Conservation (phyloP, 2,113 vertebrate genomes). For the Anoplopoma fimbria region DNA sequence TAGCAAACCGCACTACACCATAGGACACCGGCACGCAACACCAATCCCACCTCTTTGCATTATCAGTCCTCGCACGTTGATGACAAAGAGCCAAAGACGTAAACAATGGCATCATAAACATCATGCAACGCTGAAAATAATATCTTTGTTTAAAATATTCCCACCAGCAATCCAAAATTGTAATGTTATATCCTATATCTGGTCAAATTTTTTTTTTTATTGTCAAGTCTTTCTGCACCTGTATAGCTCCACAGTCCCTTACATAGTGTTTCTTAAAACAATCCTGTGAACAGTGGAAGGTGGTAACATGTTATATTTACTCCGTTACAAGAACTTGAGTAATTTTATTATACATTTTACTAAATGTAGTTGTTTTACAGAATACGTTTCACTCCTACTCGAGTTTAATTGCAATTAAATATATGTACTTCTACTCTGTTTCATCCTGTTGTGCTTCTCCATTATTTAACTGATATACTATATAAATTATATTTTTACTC, state of each 20-base stretch:
- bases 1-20: conserved; percentile 31
- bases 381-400: no score
- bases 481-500: neutral
- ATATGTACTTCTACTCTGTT: neutral
- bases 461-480: neutral
- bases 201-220: no score
- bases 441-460: neutral
- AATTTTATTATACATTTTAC: no score
- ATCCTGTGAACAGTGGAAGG: neutral
- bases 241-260: neutral
- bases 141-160: neutral
- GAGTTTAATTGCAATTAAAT: neutral
- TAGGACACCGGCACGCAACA: neutral
- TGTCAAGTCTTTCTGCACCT: neutral
- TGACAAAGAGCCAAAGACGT: conserved; percentile 16
- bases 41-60: conserved; percentile 44
- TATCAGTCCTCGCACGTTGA: conserved; percentile 36
- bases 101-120: conserved; percentile 11
- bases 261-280: conserved; percentile 2
- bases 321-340: no score
- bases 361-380: no score
- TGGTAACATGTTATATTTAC: neutral
- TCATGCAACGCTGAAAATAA: conserved; percentile 18
- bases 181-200: neutral
- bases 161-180: conserved; percentile 5